Percentiles rank a stretch among this genome's conserved stretches.
Evolutionary conservation across 2,797 vertebrate species (phyloP).

Genomic region (Artibeus jamaicensis): DNA sequence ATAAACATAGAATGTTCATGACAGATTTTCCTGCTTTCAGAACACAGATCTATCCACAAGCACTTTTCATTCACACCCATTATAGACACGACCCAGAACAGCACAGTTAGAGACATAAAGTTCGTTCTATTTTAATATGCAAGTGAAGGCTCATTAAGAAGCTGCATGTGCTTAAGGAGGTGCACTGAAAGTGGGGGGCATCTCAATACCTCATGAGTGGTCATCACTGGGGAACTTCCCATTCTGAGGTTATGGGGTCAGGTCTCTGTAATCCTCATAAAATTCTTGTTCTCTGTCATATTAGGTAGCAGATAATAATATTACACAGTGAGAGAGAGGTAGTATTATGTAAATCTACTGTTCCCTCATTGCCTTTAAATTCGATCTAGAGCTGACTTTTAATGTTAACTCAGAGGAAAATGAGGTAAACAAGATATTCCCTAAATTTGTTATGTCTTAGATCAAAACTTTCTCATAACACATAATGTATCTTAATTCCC

Average conservation of each 20-base stretch:
- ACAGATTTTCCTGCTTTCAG: not conserved
- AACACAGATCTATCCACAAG: slow-evolving; percentile 20
- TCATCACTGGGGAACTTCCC: not conserved
- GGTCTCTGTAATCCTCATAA: not conserved
- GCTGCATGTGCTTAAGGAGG: not conserved
- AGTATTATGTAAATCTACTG: not conserved
- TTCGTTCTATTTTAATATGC: not conserved
- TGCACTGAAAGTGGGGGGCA: not conserved
- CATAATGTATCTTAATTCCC: not conserved
- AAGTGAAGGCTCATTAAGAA: not conserved
- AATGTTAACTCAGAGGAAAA: slow-evolving; percentile 23
- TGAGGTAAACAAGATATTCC: not conserved
- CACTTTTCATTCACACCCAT: slow-evolving; percentile 4
- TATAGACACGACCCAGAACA: slow-evolving; percentile 29
- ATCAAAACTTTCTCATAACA: not conserved
- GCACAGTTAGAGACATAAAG: not conserved
- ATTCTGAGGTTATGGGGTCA: not conserved
- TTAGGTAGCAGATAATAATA: not conserved
- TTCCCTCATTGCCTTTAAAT: not conserved
- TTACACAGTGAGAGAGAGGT: not conserved
- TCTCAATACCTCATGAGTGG: not conserved
- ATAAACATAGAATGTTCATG: not conserved
- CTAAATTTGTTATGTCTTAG: not conserved
- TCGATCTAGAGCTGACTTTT: not conserved
- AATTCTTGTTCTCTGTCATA: not conserved